These are phyloP conservation scores for Protomyctophum bolini DNA, from an alignment of 2,113 vertebrate species.

Conservation along the genomic window DNA sequence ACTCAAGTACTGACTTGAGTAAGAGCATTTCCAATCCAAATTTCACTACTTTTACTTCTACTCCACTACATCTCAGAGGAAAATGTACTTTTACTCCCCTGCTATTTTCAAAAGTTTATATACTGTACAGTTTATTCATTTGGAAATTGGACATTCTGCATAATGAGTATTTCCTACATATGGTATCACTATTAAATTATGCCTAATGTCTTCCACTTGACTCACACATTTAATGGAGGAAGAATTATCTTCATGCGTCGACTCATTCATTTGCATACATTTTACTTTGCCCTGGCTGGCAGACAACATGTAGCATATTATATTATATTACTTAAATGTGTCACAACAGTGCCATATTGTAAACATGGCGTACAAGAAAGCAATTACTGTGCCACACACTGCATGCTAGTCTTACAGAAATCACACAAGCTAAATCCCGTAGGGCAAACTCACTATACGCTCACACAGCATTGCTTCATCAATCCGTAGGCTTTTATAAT, in stretches of 20 bases:
- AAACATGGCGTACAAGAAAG: constrained; percentile 8
- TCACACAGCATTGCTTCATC: not conserved
- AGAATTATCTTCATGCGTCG: constrained; percentile 13
- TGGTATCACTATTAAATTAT: not conserved
- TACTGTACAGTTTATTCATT: too few species aligned
- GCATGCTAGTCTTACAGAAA: constrained; percentile 6
- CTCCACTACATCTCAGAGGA: too few species aligned
- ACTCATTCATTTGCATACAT: constrained; percentile 18
- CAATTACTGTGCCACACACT: constrained; percentile 8
- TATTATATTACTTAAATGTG: constrained; percentile 16
- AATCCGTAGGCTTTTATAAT: not conserved
- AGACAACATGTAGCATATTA: constrained; percentile 1
- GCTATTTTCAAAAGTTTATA: too few species aligned
- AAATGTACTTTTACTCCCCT: too few species aligned
- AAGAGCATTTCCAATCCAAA: too few species aligned
- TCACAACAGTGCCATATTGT: constrained; percentile 1
- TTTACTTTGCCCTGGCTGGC: not conserved
- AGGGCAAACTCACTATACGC: not conserved
- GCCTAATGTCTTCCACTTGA: not conserved
- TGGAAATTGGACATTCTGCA: too few species aligned
- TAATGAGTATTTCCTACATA: too few species aligned
- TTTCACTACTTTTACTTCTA: too few species aligned
- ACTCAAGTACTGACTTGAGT: too few species aligned
- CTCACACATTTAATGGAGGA: constrained; percentile 18
- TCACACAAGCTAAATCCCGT: constrained; percentile 1